Percentiles rank a stretch among this genome's conserved stretches.
Evolutionary conservation across 2,888 invertebrate genomes (phyloP).

Genomic region (Hartigia nigra): DNA sequence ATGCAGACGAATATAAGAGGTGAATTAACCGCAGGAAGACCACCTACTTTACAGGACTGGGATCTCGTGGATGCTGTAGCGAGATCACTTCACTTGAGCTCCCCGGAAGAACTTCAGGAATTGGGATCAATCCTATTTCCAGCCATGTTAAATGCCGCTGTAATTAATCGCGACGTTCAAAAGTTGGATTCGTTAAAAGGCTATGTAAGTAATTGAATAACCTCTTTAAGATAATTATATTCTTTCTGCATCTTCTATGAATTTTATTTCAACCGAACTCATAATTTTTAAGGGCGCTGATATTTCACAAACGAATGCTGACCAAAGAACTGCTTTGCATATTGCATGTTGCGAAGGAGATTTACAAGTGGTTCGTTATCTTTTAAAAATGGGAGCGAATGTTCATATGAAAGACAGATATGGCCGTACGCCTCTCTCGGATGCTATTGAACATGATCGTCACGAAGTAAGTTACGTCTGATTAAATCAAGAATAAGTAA

Average conservation of each 20-base stretch:
- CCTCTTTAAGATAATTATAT: background rate
- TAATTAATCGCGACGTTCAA: slow-evolving; percentile 68
- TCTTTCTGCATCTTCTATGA: background rate
- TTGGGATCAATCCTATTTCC: slow-evolving; percentile 75
- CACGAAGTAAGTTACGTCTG: slow-evolving; percentile 61
- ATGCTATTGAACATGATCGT: slow-evolving; percentile 76
- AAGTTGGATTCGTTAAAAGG: slow-evolving; percentile 67
- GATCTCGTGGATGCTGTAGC: slow-evolving; percentile 73
- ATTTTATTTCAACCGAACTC: background rate
- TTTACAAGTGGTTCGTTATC: slow-evolving; percentile 74
- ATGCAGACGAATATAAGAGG: slow-evolving; percentile 83
- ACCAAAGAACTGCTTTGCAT: slow-evolving; percentile 83
- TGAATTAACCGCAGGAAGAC: slow-evolving; percentile 74
- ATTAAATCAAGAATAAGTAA: background rate
- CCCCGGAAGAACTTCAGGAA: slow-evolving; percentile 69
- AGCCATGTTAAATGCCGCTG: slow-evolving; percentile 76
- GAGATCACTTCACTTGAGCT: slow-evolving; percentile 69
- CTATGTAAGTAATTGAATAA: slow-evolving; percentile 52
- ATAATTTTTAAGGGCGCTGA: slow-evolving; percentile 73
- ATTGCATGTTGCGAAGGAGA: slow-evolving; percentile 82
- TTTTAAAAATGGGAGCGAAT: slow-evolving; percentile 83
- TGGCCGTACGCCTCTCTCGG: slow-evolving; percentile 78
- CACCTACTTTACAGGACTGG: slow-evolving; percentile 61
- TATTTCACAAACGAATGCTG: slow-evolving; percentile 78
- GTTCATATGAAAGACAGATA: slow-evolving; percentile 82